Evolutionary conservation across 2,113 vertebrate species (phyloP).

Genomic region (sheep (Ovis aries)): ARS-UI_Ramb_v3.0 NC_056067.1:28539501-28540000

Average conservation of each 20-base stretch:
- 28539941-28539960: neutral
- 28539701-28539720: neutral
- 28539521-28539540: neutral
- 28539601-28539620: neutral
- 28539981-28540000: neutral
- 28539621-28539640: neutral
- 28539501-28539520: neutral
- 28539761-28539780: neutral
- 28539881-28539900: neutral
- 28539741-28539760: neutral
- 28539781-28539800: neutral
- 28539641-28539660: neutral
- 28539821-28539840: neutral
- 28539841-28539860: neutral
- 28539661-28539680: neutral
- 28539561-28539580: neutral
- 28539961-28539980: neutral
- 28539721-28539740: neutral
- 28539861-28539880: neutral
- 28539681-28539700: neutral
- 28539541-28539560: neutral
- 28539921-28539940: neutral
- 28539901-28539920: neutral
- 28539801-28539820: neutral
- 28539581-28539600: neutral